Base-by-base conservation (phyloP, 2,113 vertebrate genomes). In the Engraulis encrasicolus region DNA sequence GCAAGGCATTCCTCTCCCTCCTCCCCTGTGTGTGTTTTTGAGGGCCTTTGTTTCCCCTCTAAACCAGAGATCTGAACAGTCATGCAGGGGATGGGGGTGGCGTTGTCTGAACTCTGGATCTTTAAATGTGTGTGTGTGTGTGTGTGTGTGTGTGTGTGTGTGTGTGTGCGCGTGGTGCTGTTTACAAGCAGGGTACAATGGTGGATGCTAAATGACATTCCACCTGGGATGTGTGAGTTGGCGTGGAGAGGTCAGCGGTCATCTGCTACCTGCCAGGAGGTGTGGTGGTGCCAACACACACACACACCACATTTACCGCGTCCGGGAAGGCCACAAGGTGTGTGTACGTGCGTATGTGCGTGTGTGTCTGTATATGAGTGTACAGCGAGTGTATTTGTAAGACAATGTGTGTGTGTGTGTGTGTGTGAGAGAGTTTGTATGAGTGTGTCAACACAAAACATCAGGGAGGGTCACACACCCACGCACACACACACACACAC, bases 131-230 rank as follows among this genome's bases (percentile, higher is more conserved):
- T n/a, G n/a, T n/a, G n/a, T n/a, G n/a, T n/a, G n/a, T n/a, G n/a
- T n/a, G n/a, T n/a, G n/a, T n/a, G n/a, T n/a, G n/a, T n/a, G n/a
- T n/a, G n/a, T n/a, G n/a, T n/a, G n/a, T n/a, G n/a, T n/a, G n/a
- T n/a, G n/a, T n/a, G n/a, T n/a, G n/a, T n/a, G n/a, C n/a, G n/a
- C n/a, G n/a, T n/a, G n/a, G n/a, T n/a, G n/a, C n/a, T 82, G 80
- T 86, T 91, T 94, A 88, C 90, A 90, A 91, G 91, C 91, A 93
- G 86, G 86, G 91, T 86, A 94, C 89, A 91, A 91, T 89, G 87
- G 91, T 87, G 91, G 91, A 87, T 88, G 91, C 82, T 89, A 93
- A 95, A 93, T 95, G 92, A 95, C 91, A 90, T 92, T 94, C 91
- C 92, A 92, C 89, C 91, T 91, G 93, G 82, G 90, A 93, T 92